Evolutionary conservation across 92 coral and sea anemone genomes (phyloP).

Genomic region (Siderastrea radians): DNA sequence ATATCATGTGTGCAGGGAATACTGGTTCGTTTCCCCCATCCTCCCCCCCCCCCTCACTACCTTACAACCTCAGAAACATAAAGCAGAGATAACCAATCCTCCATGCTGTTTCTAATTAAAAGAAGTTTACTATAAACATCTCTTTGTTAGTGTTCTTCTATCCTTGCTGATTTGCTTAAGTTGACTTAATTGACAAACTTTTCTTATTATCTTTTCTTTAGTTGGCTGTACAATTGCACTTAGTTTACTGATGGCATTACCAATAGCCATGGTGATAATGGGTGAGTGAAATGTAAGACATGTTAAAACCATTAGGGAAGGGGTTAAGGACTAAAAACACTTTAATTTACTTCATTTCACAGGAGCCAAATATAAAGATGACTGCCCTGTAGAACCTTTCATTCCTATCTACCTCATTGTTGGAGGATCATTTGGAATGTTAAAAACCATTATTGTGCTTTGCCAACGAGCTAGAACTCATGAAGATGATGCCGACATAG

Average conservation of each 20-base stretch:
- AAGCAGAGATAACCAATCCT: no score
- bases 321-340: no score
- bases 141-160: no score
- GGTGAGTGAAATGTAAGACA: conserved; percentile 67
- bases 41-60: no score
- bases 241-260: conserved; percentile 93
- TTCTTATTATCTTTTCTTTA: conserved; percentile 38
- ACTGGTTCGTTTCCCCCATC: no score
- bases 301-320: no score
- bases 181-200: not conserved
- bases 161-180: not conserved
- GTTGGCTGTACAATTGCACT: conserved; percentile 99
- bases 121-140: no score
- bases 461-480: conserved; percentile 93
- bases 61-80: no score
- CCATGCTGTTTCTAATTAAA: no score
- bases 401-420: conserved; percentile 97
- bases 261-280: conserved; percentile 98
- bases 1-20: no score
- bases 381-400: conserved; percentile 98
- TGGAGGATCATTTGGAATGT: conserved; percentile 98
- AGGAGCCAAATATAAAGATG: conserved; percentile 97
- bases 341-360: not conserved
- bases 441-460: conserved; percentile 92
- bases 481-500: conserved; percentile 86